Percentiles rank a stretch among this genome's conserved stretches.
Evolutionary conservation across 92 coral and sea anemone genomes (phyloP).

Genomic region (Montipora capitata): DNA sequence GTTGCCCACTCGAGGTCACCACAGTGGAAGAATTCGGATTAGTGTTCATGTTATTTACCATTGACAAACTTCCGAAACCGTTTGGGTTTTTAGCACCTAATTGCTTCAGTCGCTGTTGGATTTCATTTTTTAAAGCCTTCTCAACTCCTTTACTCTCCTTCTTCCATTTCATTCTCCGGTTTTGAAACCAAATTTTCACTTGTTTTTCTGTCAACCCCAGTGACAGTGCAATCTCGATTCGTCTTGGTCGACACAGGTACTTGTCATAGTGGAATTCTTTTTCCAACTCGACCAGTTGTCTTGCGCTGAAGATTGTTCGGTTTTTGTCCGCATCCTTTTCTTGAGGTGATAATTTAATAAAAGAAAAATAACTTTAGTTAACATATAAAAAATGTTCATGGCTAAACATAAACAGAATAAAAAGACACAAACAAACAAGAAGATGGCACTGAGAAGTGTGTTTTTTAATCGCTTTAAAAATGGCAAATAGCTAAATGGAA

Average conservation of each 20-base stretch:
- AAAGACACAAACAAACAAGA: too few species aligned
- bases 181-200: slow-evolving; percentile 98
- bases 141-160: slow-evolving; percentile 85
- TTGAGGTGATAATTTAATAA: slow-evolving; percentile 64
- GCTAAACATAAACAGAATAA: too few species aligned
- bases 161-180: slow-evolving; percentile 97
- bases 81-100: slow-evolving; percentile 83
- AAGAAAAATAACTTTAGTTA: background rate
- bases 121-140: slow-evolving; percentile 86
- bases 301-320: slow-evolving; percentile 94
- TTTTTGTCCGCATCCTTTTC: slow-evolving; percentile 82
- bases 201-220: slow-evolving; percentile 94
- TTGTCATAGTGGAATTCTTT: slow-evolving; percentile 97
- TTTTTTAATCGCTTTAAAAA: too few species aligned
- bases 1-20: slow-evolving; percentile 34
- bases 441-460: too few species aligned
- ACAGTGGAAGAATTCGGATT: slow-evolving; percentile 46
- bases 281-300: slow-evolving; percentile 94
- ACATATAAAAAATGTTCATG: too few species aligned
- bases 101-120: slow-evolving; percentile 82
- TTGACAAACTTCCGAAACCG: slow-evolving; percentile 86
- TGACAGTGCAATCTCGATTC: slow-evolving; percentile 96
- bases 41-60: slow-evolving; percentile 8
- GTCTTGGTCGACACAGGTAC: slow-evolving; percentile 89
- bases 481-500: too few species aligned